phyloP scores from a whole-genome alignment of 2,113 vertebrate genomes.

The Silurus asotus region DNA sequence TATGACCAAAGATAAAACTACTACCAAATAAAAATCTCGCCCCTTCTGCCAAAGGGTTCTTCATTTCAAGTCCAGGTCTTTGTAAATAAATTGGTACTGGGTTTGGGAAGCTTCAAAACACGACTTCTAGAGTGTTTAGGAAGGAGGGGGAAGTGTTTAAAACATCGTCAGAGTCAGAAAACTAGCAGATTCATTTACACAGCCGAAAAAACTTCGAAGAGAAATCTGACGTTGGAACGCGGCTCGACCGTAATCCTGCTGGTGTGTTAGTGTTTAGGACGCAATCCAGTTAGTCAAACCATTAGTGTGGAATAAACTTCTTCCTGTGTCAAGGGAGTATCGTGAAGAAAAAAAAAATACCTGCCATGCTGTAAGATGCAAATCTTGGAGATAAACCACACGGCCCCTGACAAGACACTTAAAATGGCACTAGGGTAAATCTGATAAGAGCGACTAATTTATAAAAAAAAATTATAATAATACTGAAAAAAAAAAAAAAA shows the following conservation, averaged over 20 bases:
- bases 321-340: not conserved
- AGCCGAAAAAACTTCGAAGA: not conserved
- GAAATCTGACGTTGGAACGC: not conserved
- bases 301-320: conserved; percentile 6
- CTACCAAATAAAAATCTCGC: conserved; percentile 12
- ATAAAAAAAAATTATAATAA: too few species aligned
- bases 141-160: not conserved
- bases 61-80: conserved; percentile 21
- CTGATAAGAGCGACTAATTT: not conserved
- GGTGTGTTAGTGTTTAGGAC: conserved; percentile 30
- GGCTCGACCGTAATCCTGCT: not conserved
- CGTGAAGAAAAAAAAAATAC: not conserved
- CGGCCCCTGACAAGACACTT: not conserved
- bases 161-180: not conserved
- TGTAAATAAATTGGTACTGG: not conserved
- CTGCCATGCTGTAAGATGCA: not conserved
- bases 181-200: not conserved
- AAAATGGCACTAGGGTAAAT: not conserved
- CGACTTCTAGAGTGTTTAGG: conserved; percentile 4
- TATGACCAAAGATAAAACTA: conserved; percentile 43
- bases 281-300: not conserved
- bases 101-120: conserved; percentile 21
- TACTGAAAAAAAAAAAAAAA: too few species aligned
- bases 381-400: not conserved
- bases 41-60: not conserved